Base-by-base conservation (phyloP, 2,797 vertebrate genomes). In the Taenioides sp. region DNA sequence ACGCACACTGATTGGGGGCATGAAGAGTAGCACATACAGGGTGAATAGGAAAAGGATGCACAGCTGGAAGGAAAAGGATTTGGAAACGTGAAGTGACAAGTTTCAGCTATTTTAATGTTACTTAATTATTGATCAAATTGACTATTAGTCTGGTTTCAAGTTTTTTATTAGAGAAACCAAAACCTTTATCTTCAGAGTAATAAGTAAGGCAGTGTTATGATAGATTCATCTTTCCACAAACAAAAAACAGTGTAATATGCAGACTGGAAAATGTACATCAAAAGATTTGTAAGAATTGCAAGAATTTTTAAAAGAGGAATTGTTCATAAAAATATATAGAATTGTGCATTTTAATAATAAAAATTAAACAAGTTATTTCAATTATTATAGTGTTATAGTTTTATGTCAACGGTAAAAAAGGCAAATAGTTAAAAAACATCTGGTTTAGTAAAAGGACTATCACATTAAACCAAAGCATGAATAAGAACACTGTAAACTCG, bases 391-490 rank as follows among this genome's bases (percentile, higher is more conserved):
- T 12, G 25, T 27, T 27, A 27, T 27, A 27, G 11, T 16, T 25
- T 16, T 23, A 25, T 58, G 55, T 25, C 4, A 17, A 27, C 27
- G 27, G 54, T 25, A 25, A 27, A n/a, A 58, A n/a, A n/a, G n/a
- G n/a, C n/a, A n/a, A n/a, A n/a, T n/a, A n/a, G n/a, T n/a, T n/a
- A n/a, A 34, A 62, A 37, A 34, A 62, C 7, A n/a, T 62, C 60
- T 28, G 4, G 23, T 34, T 58, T 23, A 23, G 55, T 59, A 27
- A 59, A 37, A 59, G 28, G 31, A 62, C 54, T 23, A 23, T 23
- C 22, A 23, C 80, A 89, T 91, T 82, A 80, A 34, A 83, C 76
- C 64, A 75, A 71, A 79, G 66, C 69, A 70, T 70, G 73, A 80
- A 71, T 82, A 80, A 81, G 75, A 71, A 89, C 86, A 59, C 5